Evolutionary conservation across 2,888 invertebrate species (phyloP).

Genomic region (Biston betularia): DNA sequence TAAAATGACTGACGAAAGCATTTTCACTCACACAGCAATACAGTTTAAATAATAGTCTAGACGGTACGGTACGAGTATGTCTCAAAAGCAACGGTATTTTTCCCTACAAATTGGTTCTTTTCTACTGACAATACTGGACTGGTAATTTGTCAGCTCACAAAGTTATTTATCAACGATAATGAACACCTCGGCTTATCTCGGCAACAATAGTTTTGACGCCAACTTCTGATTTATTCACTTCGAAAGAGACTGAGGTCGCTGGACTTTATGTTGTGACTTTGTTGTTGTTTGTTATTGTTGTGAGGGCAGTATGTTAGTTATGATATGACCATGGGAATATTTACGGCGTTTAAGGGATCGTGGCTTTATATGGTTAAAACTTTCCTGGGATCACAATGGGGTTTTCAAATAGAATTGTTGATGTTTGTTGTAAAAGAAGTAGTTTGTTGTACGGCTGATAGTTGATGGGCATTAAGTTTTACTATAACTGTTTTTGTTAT

Average conservation of each 20-base stretch:
- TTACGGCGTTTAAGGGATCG: constrained; percentile 24
- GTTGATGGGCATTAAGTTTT: too few species aligned
- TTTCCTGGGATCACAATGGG: not conserved
- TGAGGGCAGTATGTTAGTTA: constrained; percentile 24
- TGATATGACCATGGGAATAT: constrained; percentile 24
- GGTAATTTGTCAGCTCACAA: constrained; percentile 65
- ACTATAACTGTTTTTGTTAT: too few species aligned
- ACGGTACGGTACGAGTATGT: not conserved
- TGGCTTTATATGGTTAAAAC: not conserved
- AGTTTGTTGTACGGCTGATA: too few species aligned
- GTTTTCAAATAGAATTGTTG: not conserved
- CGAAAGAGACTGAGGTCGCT: constrained; percentile 52
- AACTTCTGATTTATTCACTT: constrained; percentile 74
- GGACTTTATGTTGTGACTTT: constrained; percentile 40
- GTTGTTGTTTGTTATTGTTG: constrained; percentile 34
- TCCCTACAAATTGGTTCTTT: constrained; percentile 33
- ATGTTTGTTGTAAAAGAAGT: not conserved
- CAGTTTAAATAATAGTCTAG: too few species aligned
- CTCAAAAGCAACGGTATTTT: constrained; percentile 26
- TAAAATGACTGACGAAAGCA: not conserved
- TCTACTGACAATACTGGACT: constrained; percentile 31
- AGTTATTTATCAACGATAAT: constrained; percentile 74
- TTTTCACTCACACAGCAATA: not conserved
- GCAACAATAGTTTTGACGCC: constrained; percentile 63
- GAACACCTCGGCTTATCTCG: constrained; percentile 72